A percentile compares a stretch with the other conserved stretches of the same genome.
These are phyloP conservation scores for Myopa testacea DNA, from an alignment of 2,888 invertebrate species.

Conservation along the genomic window DNA sequence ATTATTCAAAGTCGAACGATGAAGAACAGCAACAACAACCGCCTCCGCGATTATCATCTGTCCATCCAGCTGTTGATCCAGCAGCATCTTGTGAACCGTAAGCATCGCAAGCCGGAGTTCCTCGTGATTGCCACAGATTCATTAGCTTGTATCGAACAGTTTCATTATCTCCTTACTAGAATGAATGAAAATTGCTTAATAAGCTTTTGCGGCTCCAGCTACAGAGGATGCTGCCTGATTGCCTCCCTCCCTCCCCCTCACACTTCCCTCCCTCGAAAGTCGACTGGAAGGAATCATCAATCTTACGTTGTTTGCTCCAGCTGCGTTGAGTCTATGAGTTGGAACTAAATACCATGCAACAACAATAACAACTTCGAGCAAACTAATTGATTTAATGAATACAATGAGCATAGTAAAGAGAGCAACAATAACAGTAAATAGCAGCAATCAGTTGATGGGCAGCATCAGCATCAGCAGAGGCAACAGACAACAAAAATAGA, in stretches of 20 bases:
- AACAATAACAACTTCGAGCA: constrained; percentile 8
- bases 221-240: not conserved
- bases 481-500: not conserved
- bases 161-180: constrained; percentile 5
- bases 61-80: no score
- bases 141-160: constrained; percentile 12
- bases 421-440: constrained; percentile 17
- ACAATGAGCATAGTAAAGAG: not conserved
- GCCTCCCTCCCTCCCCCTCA: not conserved
- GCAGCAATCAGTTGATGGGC: not conserved
- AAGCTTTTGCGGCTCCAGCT: constrained; percentile 24
- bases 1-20: no score
- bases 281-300: constrained; percentile 26
- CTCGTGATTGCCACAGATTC: not conserved
- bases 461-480: not conserved
- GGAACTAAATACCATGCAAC: not conserved
- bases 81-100: no score
- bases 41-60: no score
- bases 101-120: no score
- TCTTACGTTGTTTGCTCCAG: not conserved
- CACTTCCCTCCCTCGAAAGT: not conserved
- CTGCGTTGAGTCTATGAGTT: not conserved
- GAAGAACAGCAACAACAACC: no score
- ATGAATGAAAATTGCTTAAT: constrained; percentile 43
- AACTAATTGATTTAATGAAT: constrained; percentile 41